A percentile compares a stretch with the other conserved stretches of the same genome.
These are phyloP conservation scores for Muscicapa comitata DNA, from an alignment of 2,797 vertebrate species.

Conservation along the genomic window DNA sequence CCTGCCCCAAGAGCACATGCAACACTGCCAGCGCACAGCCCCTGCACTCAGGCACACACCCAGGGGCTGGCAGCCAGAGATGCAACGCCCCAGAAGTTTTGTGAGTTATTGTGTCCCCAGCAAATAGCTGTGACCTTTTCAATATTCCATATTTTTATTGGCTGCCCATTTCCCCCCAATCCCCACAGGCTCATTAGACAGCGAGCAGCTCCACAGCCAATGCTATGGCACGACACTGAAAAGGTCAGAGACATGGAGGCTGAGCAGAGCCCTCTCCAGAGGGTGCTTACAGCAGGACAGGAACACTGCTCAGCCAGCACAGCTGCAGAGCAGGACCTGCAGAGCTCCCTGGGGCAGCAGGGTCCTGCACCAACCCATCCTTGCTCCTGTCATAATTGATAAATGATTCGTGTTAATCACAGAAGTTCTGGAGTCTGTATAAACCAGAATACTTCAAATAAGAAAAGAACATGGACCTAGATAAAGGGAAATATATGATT, in stretches of 20 bases:
- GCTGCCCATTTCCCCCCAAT: not conserved
- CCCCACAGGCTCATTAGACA: slow-evolving; percentile 44
- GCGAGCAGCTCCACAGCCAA: not conserved
- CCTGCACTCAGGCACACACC: not conserved
- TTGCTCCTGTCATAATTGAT: no score
- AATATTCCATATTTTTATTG: slow-evolving; percentile 43
- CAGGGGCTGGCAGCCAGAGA: not conserved
- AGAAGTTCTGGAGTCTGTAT: no score
- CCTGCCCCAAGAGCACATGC: not conserved
- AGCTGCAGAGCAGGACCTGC: not conserved
- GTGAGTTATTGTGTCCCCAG: not conserved
- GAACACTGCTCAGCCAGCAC: not conserved
- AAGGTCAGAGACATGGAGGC: slow-evolving; percentile 36
- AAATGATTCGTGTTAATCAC: no score
- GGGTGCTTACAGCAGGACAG: not conserved
- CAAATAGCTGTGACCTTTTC: slow-evolving; percentile 47
- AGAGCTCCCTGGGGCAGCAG: not conserved
- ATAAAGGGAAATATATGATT: no score
- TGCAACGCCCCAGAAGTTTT: not conserved
- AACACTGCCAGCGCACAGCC: not conserved
- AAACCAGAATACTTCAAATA: no score
- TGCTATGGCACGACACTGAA: not conserved
- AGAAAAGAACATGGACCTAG: no score
- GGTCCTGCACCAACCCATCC: no score
- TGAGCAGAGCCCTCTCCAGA: not conserved